These are phyloP conservation scores for Silurus aristotelis DNA, from an alignment of 2,797 vertebrate species.

Conservation along the genomic window DNA sequence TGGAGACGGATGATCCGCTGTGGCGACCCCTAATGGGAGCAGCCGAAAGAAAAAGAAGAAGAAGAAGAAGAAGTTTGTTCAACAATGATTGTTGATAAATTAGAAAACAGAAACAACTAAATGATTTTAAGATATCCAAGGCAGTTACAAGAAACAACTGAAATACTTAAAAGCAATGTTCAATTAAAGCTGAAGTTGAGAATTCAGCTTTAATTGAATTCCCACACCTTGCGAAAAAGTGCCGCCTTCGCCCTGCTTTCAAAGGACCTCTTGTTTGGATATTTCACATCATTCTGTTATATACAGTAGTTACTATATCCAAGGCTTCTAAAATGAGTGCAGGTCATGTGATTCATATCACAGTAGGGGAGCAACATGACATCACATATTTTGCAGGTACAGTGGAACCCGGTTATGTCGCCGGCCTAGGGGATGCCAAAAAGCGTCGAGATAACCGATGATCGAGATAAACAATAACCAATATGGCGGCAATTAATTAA, in stretches of 20 bases:
- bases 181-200: background rate
- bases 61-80: no score
- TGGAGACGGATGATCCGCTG: no score
- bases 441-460: no score
- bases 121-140: background rate
- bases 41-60: no score
- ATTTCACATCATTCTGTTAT: background rate
- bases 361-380: background rate
- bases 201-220: background rate
- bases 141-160: background rate
- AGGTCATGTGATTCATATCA: background rate
- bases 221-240: background rate
- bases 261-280: background rate
- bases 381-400: background rate
- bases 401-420: no score
- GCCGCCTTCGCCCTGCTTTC: background rate
- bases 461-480: no score
- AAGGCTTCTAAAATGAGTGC: background rate
- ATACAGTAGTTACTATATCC: no score
- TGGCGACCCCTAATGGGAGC: no score
- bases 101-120: background rate
- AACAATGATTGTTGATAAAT: background rate
- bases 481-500: no score
- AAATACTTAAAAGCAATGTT: background rate
- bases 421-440: no score